Percentiles rank a stretch among this genome's conserved stretches.
Evolutionary conservation across 2,113 vertebrate species (phyloP).

Genomic region (Silurus meridionalis): DNA sequence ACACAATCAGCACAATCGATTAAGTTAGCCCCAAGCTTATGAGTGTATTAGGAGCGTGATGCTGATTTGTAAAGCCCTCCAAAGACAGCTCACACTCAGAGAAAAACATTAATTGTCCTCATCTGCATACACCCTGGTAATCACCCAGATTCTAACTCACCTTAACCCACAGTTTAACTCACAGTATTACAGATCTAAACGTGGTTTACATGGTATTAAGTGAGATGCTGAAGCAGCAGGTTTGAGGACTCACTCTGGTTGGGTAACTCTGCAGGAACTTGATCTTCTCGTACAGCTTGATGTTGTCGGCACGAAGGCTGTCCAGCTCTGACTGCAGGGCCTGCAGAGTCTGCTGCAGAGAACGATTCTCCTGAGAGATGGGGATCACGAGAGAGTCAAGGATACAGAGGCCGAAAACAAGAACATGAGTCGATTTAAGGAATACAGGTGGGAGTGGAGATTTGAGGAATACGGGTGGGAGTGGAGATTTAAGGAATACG

Average conservation of each 20-base stretch:
- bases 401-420: background rate
- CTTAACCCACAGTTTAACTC: too few species aligned
- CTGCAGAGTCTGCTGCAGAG: conserved; percentile 90
- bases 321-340: conserved; percentile 93
- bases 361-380: conserved; percentile 78
- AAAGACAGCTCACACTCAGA: background rate
- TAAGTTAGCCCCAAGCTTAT: background rate
- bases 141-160: too few species aligned
- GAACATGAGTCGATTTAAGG: too few species aligned
- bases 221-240: background rate
- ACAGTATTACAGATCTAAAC: background rate
- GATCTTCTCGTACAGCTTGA: conserved; percentile 98
- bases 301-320: conserved; percentile 93
- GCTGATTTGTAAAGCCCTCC: background rate
- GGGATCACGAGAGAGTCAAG: background rate
- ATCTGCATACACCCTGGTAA: too few species aligned
- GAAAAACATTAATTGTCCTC: background rate
- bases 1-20: background rate
- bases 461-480: too few species aligned
- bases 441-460: background rate
- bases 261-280: conserved; percentile 97
- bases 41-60: background rate
- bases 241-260: conserved; percentile 74
- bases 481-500: background rate
- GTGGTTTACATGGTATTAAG: background rate